Evolutionary conservation across 2,113 vertebrate genomes (phyloP), one percentile per base, ranked within the genome.

Genomic region (Lamprotornis superbus): DNA sequence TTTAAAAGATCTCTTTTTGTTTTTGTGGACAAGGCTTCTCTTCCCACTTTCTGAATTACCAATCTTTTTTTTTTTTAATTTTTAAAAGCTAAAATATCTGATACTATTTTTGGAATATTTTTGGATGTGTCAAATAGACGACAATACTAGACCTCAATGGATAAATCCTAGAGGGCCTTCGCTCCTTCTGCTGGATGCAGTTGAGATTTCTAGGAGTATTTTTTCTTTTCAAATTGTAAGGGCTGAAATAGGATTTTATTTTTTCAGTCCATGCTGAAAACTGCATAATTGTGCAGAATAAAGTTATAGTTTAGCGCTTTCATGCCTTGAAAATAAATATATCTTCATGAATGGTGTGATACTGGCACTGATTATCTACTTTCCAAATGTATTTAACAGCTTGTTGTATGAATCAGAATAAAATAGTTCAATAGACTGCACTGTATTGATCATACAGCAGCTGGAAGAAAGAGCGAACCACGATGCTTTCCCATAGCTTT

Each of bases 351-450:
- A 56, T 63, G 60, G 77, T 0, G 5, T 42, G 64, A 70, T 82
- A 25, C 37, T 94, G 73, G 52, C 92, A 78, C 39, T 46, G 40
- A 61, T 78, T 59, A 60, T 47, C 25, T 86, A 33, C n/a, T 89
- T 89, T 75, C 39, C 64, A 55, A 71, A 79, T 84, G 73, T 81
- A 68, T 95, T 94, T 95, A 94, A 89, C 57, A 78, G 77, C 69
- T 93, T 92, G 86, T 93, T 92, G 86, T 27, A 33, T 68, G 57
- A 75, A 87, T 96, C 11, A 33, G 94, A 73, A 83, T 89, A 77
- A 89, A 94, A 25, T 65, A 82, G 74, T 80, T 95, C 55, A 85
- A 5, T 88, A 73, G 71, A 60, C 71, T 80, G 49, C 27, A 9
- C 56, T 77, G 14, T 78, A 86, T 90, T 86, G 79, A 80, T 94